Base-by-base conservation (phyloP, 2,113 vertebrate species). In the Pachypanchax playfairii region DNA sequence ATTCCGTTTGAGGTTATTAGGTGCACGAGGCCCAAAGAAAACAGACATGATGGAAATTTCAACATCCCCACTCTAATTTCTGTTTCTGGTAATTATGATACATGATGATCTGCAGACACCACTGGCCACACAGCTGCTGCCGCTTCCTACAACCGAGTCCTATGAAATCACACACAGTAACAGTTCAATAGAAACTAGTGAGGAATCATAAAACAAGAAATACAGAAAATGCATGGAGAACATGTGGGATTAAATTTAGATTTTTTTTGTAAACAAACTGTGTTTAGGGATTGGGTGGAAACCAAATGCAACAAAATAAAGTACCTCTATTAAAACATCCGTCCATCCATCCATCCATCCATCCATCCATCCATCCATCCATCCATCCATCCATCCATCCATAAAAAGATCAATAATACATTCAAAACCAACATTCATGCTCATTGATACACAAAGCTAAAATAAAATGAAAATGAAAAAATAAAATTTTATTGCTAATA, bases 31-130 rank as follows among this genome's bases (percentile, higher is more conserved):
- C 81, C 79, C 82, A 89, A 90, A 86, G 82, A 88, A 87, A 90
- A 88, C 80, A 82, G 83, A 85, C 86, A 88, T 77, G 89, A 87
- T 90, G 85, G 83, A 90, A 85, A 87, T 90, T 87, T 90, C 76
- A 86, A 89, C 85, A 85, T 85, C 83, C 83, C 68, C 10, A 22
- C 77, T 82, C 75, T 88, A 90, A 89, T 91, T 91, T 90, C 79
- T 78, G 65, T 75, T 57, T 49, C 0, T 73, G 66, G 65, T 91
- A 86, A 91, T 91, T 89, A 87, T 87, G 88, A 89, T 85, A 82
- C 86, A 88, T 89, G 87, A 88, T 85, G 88, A 90, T 87, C 67
- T 81, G 77, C 78, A 86, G 83, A 89, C 80, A 87, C 86, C 81
- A 80, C 77, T 73, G 85, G 83, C 85, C 83, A 83, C 81, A 81